phyloP scores from a whole-genome alignment of 2,113 vertebrate species.

The Strix uralensis region DNA sequence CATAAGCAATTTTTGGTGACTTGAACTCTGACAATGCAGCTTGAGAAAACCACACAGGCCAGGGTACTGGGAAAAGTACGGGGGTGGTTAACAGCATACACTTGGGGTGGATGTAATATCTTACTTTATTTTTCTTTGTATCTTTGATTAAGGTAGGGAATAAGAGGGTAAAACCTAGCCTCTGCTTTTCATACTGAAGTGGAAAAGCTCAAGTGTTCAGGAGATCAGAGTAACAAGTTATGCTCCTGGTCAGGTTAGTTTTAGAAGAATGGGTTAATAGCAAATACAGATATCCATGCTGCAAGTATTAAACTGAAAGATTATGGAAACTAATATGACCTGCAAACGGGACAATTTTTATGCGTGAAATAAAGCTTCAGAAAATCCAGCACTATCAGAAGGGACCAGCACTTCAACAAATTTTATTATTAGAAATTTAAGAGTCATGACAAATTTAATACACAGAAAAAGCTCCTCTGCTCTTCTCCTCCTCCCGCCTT shows the following conservation, averaged over 20 bases:
- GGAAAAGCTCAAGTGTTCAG: not conserved
- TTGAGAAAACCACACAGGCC: not conserved
- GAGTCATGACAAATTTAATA: not conserved
- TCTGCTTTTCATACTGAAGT: not conserved
- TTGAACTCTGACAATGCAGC: not conserved
- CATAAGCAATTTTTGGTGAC: not conserved
- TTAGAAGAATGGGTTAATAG: not conserved
- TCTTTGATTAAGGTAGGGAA: not conserved
- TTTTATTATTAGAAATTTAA: not conserved
- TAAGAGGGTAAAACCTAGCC: not conserved
- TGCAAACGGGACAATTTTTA: not conserved
- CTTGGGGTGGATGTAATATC: not conserved
- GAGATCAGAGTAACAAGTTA: not conserved
- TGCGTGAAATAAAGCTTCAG: not conserved
- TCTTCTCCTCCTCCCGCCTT: not conserved
- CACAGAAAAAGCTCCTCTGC: not conserved
- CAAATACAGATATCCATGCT: not conserved
- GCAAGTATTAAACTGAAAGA: not conserved
- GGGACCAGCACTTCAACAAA: not conserved
- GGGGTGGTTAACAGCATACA: not conserved
- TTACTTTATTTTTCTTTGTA: not conserved
- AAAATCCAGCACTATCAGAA: not conserved
- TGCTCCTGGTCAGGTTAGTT: not conserved
- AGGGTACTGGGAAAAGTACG: not conserved
- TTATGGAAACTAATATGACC: not conserved